Evolutionary conservation across 2,113 vertebrate genomes (phyloP), one percentile per base, ranked within the genome.

Genomic region (Pipra filicauda): DNA sequence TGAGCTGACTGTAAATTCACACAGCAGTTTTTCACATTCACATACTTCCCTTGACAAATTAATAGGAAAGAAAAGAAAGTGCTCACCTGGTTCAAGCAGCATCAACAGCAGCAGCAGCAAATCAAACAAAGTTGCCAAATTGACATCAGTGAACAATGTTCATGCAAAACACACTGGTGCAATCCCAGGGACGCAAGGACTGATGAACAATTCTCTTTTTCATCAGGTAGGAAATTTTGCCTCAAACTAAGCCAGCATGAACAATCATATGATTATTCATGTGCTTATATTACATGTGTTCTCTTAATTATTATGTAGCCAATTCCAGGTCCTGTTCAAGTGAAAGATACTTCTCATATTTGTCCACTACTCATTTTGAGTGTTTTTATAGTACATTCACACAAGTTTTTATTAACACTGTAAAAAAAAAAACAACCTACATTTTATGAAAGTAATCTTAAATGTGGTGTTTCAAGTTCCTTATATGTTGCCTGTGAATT

Each of bases 1-100:
- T 22, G 99, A 99, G 91, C 98, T 99, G 97, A 97, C 98, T 48
- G 89, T 97, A 51, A 98, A 96, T 81, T 97, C 98, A 14, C 98
- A 98, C 33, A 73, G 98, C 96, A 91, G 97, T 96, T 99, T 98
- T 94, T 93, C 98, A 79, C 98, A 99, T 96, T 96, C 98, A 2
- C 98, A 98, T 92, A 77, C 98, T 90, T 97, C 98, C 93, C 96
- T 98, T 11, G 99, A 99, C 46, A 99, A 98, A 89, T 96, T 98
- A 86, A 98, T 99, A 95, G 98, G 98, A 92, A 99, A 99, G 98
- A 99, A 99, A 96, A 98, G 99, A 75, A 99, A 99, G 97, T 98
- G 98, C 96, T 98, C 99, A 44, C 98, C 99, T 5, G 97, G 98
- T 95, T 98, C 98, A 31, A 97, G 98, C 79, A 96, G 98, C 91